Conservation (phyloP, 2,113 vertebrate species). For the Eolophus roseicapilla region DNA sequence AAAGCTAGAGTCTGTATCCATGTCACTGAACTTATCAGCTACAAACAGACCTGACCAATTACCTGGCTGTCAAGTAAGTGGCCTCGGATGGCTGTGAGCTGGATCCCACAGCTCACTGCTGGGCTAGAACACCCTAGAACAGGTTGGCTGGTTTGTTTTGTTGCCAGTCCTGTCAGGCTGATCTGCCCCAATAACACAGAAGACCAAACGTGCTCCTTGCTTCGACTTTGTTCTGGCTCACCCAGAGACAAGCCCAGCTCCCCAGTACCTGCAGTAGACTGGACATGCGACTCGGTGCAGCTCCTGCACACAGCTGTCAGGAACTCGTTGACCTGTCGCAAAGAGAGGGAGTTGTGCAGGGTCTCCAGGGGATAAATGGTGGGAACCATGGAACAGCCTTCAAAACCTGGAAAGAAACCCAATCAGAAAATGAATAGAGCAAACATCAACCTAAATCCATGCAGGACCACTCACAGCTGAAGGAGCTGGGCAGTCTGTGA, state of each 20-base stretch:
- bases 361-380: conserved; percentile 97
- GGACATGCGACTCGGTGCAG: conserved; percentile 79
- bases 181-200: fast-evolving
- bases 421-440: conserved; percentile 42
- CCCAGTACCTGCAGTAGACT: conserved; percentile 82
- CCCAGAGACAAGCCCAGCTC: background rate
- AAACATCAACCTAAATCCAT: background rate
- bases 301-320: conserved; percentile 85
- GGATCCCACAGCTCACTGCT: background rate
- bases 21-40: fast-evolving
- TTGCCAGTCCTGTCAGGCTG: background rate
- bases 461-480: background rate
- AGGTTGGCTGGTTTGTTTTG: background rate
- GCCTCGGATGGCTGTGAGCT: background rate
- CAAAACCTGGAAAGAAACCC: conserved; percentile 87
- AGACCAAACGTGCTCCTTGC: background rate
- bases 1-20: background rate
- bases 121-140: background rate
- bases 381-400: conserved; percentile 99
- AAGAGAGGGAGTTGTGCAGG: conserved; percentile 96
- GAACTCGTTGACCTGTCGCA: conserved; percentile 93
- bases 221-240: background rate
- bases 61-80: background rate
- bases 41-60: background rate
- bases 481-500: background rate